Conservation (phyloP, 2,888 invertebrate genomes). For the Vandiemenella viatica region DNA sequence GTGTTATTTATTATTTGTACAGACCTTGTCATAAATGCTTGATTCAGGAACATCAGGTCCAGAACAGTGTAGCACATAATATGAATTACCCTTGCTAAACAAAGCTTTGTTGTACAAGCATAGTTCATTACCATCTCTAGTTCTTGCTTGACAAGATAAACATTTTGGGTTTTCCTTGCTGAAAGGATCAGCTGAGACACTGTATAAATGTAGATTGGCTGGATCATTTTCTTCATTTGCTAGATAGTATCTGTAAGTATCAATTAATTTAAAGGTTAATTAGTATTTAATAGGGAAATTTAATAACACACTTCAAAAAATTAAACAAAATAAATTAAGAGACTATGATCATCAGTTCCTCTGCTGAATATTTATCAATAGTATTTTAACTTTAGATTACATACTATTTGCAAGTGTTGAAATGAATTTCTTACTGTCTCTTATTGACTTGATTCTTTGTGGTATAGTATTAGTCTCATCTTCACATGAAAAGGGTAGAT, state of each 20-base stretch:
- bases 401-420: too few species aligned
- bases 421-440: too few species aligned
- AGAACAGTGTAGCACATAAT: conserved; percentile 59
- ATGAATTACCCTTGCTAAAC: conserved; percentile 48
- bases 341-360: too few species aligned
- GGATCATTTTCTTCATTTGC: conserved; percentile 63
- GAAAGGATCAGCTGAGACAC: conserved; percentile 38
- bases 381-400: too few species aligned
- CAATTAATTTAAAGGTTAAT: background rate
- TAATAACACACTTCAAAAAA: too few species aligned
- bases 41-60: conserved; percentile 74
- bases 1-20: too few species aligned
- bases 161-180: conserved; percentile 35
- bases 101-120: conserved; percentile 54
- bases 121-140: conserved; percentile 31
- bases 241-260: conserved; percentile 57
- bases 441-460: too few species aligned
- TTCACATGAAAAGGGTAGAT: too few species aligned
- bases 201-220: conserved; percentile 66
- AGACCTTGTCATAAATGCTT: conserved; percentile 42
- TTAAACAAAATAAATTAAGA: too few species aligned
- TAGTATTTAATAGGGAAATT: too few species aligned
- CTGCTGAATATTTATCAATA: too few species aligned
- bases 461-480: too few species aligned
- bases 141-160: conserved; percentile 53